Evolutionary conservation across 1,140 invertebrate species (phyloP).

Genomic region (Plectus sambesii): DNA sequence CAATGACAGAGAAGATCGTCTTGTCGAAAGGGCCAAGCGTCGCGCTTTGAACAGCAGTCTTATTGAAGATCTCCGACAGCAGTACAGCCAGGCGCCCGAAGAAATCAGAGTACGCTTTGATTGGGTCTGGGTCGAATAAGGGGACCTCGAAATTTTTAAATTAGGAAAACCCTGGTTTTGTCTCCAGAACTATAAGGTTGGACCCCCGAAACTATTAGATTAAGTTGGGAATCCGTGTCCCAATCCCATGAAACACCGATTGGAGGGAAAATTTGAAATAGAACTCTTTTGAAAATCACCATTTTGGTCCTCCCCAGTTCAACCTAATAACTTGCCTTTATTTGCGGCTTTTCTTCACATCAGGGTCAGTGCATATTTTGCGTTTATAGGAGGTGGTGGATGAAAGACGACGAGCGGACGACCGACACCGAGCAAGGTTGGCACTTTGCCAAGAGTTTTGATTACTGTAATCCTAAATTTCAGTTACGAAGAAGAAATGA

Average conservation of each 20-base stretch:
- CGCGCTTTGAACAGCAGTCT: conserved; percentile 68
- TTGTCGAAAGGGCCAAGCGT: conserved; percentile 65
- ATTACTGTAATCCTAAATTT: neutral
- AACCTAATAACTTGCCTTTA: no score
- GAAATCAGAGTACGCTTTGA: conserved; percentile 65
- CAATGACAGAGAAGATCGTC: conserved; percentile 56
- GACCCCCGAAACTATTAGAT: no score
- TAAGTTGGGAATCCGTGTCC: conserved; percentile 4
- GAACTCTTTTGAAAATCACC: no score
- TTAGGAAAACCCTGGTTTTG: conserved; percentile 17
- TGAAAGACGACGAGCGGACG: conserved; percentile 39
- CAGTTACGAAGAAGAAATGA: conserved; percentile 81
- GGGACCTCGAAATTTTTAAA: conserved; percentile 55
- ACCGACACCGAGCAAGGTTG: conserved; percentile 41
- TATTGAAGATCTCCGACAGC: conserved; percentile 75
- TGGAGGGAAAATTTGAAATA: no score
- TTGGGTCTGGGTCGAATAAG: conserved; percentile 53
- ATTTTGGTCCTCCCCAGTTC: no score
- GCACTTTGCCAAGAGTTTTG: conserved; percentile 30
- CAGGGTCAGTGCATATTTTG: conserved; percentile 39
- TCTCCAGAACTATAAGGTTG: conserved; percentile 1
- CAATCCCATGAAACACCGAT: neutral
- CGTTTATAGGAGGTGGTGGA: no score
- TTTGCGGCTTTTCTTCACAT: conserved; percentile 16
- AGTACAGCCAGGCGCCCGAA: conserved; percentile 77